Evolutionary conservation across 2,797 vertebrate genomes (phyloP).

Genomic region (Onychomys torridus): DNA sequence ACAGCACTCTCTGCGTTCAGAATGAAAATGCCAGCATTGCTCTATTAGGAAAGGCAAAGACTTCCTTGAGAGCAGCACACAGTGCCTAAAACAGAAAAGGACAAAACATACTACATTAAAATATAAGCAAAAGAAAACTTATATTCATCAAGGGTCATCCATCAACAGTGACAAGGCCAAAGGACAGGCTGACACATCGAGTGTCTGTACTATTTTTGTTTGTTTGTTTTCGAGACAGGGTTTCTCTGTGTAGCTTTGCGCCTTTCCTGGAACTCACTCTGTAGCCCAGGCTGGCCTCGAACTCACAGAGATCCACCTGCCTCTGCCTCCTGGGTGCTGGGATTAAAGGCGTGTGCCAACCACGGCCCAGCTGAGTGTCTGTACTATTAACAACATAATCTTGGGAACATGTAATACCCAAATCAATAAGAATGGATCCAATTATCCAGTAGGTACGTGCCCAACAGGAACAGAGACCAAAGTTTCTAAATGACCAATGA

Average conservation of each 20-base stretch:
- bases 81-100: neutral
- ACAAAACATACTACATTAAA: slow-evolving; percentile 1
- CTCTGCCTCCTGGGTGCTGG: too few relatives aligned
- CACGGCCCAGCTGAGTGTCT: too few relatives aligned
- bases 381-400: neutral
- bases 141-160: neutral
- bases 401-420: neutral
- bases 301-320: too few relatives aligned
- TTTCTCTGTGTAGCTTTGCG: too few relatives aligned
- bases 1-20: neutral
- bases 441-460: neutral
- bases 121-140: neutral
- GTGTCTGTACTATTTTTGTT: neutral
- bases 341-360: too few relatives aligned
- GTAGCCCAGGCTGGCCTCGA: too few relatives aligned
- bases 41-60: neutral
- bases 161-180: neutral
- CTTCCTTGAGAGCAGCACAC: neutral
- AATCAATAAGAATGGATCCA: neutral
- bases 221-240: too few relatives aligned
- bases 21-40: neutral
- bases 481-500: neutral
- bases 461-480: neutral
- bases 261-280: too few relatives aligned
- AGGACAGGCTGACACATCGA: neutral